phyloP scores from a whole-genome alignment of 2,888 invertebrate species.

The Leucozona laternaria region DNA sequence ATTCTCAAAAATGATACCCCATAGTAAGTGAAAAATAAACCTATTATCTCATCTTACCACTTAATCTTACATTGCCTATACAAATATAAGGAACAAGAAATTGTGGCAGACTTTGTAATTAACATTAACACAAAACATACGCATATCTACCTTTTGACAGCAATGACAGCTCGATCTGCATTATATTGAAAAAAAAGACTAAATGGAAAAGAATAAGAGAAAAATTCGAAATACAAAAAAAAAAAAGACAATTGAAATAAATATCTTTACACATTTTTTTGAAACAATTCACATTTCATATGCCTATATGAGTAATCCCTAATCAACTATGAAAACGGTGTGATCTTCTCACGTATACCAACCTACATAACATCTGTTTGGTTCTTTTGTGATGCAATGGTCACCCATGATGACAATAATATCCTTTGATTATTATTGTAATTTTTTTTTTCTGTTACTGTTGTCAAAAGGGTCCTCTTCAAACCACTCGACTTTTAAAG shows the following conservation, averaged over 20 bases:
- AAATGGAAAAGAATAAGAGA: neutral
- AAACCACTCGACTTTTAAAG: conserved; percentile 50
- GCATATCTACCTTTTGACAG: neutral
- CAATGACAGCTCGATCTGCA: neutral
- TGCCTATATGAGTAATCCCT: too few relatives aligned
- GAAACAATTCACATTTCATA: conserved; percentile 29
- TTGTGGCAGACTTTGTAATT: neutral
- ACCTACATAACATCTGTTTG: conserved; percentile 59
- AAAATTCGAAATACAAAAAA: neutral
- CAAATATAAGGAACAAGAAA: neutral
- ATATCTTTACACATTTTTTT: neutral
- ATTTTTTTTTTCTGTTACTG: conserved; percentile 8
- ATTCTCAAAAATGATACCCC: too few relatives aligned
- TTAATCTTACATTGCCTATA: neutral
- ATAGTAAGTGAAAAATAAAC: neutral
- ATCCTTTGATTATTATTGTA: conserved; percentile 58
- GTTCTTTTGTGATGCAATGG: conserved; percentile 44
- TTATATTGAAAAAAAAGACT: neutral
- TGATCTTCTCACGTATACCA: conserved; percentile 47
- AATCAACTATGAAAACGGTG: conserved; percentile 66
- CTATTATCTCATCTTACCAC: neutral
- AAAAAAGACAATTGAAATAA: neutral
- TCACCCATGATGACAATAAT: conserved; percentile 54
- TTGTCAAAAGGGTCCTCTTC: conserved; percentile 33
- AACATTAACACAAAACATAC: neutral